Base-by-base conservation (phyloP, 2,888 invertebrate genomes). In the Eugnorisma glareosa region DNA sequence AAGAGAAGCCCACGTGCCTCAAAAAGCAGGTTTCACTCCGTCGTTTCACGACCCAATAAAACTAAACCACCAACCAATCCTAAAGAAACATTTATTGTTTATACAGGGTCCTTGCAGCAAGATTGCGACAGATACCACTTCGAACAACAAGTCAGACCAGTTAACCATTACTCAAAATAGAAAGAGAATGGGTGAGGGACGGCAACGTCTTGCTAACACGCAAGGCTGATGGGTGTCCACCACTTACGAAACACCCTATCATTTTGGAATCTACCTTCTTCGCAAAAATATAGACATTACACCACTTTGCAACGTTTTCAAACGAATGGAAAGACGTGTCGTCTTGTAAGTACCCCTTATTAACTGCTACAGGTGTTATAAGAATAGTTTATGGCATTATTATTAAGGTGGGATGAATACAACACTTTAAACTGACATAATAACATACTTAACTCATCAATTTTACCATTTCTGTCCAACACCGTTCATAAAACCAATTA, bases 161-260 rank as follows among this genome's bases (percentile, higher is more conserved):
- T 86, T 85, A 57, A 37, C 73, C 68, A 81, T 85, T 75, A 87
- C 86, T 87, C 85, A 86, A 87, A 87, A 84, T 86, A 84, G 84
- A 79, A 78, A 81, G 76, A 79, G 76, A 81, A 84, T 79, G 82
- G 73, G 68, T 73, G 75, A 75, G 84, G 73, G 78, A 67, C 48
- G 67, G 18, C 70, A 75, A 86, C 75, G 67, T 71, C 74, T 81
- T 24, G 61, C 59, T 57, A 63, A 72, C 84, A 87, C 84, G 84
- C 84, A 67, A 84, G 21, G 37, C 69, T 73, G 74, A 77, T 75
- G 45, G 45, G 11, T 74, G 82, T 76, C 78, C 78, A 72, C 74
- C 76, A 67, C 43, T 73, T 74, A 57, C 63, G 66, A 35, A 61
- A 28, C 69, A 81, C 73, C 66, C 71, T 77, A 64, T 85, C 45